Evolutionary conservation across 2,797 vertebrate genomes (phyloP), one percentile per base, ranked within the genome.

Genomic region (Thaleichthys pacificus): DNA sequence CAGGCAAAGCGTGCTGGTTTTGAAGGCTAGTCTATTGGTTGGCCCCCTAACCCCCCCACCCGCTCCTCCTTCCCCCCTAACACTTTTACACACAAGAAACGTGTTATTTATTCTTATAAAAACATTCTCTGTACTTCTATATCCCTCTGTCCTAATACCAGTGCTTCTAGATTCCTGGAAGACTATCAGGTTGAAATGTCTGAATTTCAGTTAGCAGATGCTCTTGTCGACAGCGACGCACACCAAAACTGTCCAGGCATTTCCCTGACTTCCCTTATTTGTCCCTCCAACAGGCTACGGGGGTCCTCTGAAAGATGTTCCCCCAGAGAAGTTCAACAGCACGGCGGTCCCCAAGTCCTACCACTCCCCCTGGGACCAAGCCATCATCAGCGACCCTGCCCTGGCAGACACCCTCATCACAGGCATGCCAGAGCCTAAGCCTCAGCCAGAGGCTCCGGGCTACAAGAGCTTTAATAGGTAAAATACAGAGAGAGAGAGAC

Each of bases 381-480:
- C 96, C 77, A 94, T 97, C 69, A 87, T 90, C 76, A 89, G 75
- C 61, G 93, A 98, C 71, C 96, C 96, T 0, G 89, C 93, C 78
- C 90, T 97, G 66, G 83, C 93, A 63, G 94, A 95, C 62, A 92
- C 92, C 19, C 89, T 96, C 72, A 89, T 88, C 77, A 80, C 89
- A 7, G 89, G 88, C 82, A 80, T 96, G 83, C 92, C 95, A 64
- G 85, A 91, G 79, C 94, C 94, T 0, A 93, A 93, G 83, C 90
- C 92, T 71, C 93, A 79, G 76, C 73, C 89, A 0, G 92, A 96
- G 19, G 84, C 90, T n/a, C 95, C 94, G 0, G 92, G 95, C 61
- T 99, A 94, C 87, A 96, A 95, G 80, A 97, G 96, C 85, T 99
- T 99, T 87, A 99, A 99, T 94, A 97, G 97, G 97, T 98, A 94